Percentiles rank a stretch among this genome's conserved stretches.
These are phyloP conservation scores for Hycleus phaleratus DNA, from an alignment of 1,140 invertebrate genomes.

Conservation along the genomic window DNA sequence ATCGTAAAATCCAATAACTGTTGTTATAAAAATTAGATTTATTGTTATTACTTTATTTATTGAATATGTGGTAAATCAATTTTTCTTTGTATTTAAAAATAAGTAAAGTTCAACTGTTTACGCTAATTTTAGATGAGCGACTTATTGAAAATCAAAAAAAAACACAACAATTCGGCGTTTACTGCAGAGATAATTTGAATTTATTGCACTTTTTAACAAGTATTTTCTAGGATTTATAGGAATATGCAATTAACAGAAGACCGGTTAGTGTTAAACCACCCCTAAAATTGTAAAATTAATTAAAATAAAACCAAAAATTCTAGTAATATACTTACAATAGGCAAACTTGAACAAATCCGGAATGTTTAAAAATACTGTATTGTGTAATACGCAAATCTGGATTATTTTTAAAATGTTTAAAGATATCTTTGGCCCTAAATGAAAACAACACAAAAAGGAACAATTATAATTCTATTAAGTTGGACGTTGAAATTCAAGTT, in stretches of 20 bases:
- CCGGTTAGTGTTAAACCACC: conserved; percentile 22
- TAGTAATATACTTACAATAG: conserved; percentile 41
- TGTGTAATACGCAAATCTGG: conserved; percentile 42
- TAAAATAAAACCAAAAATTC: neutral
- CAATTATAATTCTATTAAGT: neutral
- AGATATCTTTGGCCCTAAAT: conserved; percentile 46
- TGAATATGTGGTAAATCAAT: neutral
- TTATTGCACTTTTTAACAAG: neutral
- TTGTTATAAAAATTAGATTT: too few species aligned
- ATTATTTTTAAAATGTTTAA: conserved; percentile 42
- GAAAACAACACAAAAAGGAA: conserved; percentile 25
- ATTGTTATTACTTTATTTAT: too few species aligned
- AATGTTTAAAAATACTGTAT: conserved; percentile 46
- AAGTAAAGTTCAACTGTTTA: too few species aligned
- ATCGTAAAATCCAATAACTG: too few species aligned
- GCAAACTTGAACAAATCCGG: conserved; percentile 33
- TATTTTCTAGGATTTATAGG: neutral
- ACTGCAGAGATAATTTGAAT: too few species aligned
- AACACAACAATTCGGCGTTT: neutral
- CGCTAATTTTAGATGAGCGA: too few species aligned
- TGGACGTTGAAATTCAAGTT: conserved; percentile 4
- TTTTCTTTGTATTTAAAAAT: too few species aligned
- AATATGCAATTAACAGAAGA: conserved; percentile 16
- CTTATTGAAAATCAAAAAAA: too few species aligned
- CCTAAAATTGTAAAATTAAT: conserved; percentile 21